Evolutionary conservation across 2,888 invertebrate genomes (phyloP).

Genomic region (Brenthis daphne): DNA sequence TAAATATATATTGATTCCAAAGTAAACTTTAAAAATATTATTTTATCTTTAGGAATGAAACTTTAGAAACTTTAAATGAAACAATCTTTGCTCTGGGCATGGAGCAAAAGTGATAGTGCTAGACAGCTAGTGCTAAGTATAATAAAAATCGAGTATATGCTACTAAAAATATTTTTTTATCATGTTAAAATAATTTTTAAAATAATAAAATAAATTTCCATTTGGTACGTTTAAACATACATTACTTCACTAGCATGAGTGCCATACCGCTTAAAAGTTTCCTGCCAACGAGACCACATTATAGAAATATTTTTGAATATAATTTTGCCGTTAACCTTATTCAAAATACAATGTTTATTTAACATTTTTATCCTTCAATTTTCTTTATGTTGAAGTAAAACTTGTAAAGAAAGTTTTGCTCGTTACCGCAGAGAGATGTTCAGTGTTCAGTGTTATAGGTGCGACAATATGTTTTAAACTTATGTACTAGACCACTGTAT

Average conservation of each 20-base stretch:
- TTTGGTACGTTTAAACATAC: not conserved
- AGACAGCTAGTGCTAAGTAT: too few species aligned
- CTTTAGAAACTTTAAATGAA: too few species aligned
- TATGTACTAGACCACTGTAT: not conserved
- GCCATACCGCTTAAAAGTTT: not conserved
- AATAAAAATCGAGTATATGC: too few species aligned
- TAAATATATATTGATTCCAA: too few species aligned
- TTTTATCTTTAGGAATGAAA: too few species aligned
- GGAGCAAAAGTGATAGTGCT: too few species aligned
- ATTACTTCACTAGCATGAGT: not conserved
- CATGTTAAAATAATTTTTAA: not conserved
- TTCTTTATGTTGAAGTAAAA: constrained; percentile 8
- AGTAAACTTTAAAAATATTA: too few species aligned
- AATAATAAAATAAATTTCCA: constrained; percentile 4
- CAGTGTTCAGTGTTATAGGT: constrained; percentile 10
- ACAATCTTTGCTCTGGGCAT: too few species aligned
- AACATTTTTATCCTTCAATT: not conserved
- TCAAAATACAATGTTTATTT: not conserved
- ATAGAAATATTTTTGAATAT: too few species aligned
- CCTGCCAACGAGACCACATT: too few species aligned
- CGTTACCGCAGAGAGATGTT: constrained; percentile 12
- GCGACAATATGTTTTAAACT: constrained; percentile 5
- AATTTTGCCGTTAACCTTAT: too few species aligned
- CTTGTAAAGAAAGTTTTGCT: constrained; percentile 7
- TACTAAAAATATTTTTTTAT: not conserved